These are phyloP conservation scores for Callionymus lyra DNA, from an alignment of 2,113 vertebrate genomes.

Conservation along the genomic window DNA sequence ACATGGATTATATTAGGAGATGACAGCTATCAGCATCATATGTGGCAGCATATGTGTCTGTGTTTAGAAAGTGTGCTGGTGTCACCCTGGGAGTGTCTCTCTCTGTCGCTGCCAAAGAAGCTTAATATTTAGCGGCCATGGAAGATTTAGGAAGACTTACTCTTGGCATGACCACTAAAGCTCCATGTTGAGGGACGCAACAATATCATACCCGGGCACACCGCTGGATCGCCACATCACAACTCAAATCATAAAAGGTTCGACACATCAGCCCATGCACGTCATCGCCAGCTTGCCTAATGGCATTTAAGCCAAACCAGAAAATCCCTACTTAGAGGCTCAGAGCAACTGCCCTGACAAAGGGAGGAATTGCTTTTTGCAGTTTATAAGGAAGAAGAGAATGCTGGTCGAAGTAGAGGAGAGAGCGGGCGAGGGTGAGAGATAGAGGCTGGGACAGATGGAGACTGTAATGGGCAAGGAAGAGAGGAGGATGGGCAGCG, in stretches of 20 bases:
- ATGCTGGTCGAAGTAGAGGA: constrained; percentile 33
- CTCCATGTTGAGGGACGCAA: constrained; percentile 49
- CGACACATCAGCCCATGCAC: constrained; percentile 57
- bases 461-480: constrained; percentile 23
- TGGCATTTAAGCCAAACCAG: constrained; percentile 65
- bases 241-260: constrained; percentile 65
- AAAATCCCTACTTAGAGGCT: constrained; percentile 71
- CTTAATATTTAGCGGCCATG: constrained; percentile 65
- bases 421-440: constrained; percentile 21
- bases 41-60: constrained; percentile 13
- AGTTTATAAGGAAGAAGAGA: constrained; percentile 53
- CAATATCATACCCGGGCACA: constrained; percentile 60
- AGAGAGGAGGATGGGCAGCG: constrained; percentile 16
- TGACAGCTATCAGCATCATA: too few species aligned
- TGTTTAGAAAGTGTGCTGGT: constrained; percentile 13
- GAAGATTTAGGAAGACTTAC: constrained; percentile 67
- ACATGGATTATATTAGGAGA: too few species aligned
- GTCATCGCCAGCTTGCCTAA: constrained; percentile 60
- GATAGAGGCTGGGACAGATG: constrained; percentile 43
- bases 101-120: constrained; percentile 54
- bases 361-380: constrained; percentile 70
- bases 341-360: constrained; percentile 60
- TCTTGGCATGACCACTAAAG: constrained; percentile 64
- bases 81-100: constrained; percentile 30
- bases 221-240: constrained; percentile 60